Percentiles rank a stretch among this genome's conserved stretches.
Conservation (phyloP, 2,888 invertebrate genomes). For the Lathronympha strigana region DNA sequence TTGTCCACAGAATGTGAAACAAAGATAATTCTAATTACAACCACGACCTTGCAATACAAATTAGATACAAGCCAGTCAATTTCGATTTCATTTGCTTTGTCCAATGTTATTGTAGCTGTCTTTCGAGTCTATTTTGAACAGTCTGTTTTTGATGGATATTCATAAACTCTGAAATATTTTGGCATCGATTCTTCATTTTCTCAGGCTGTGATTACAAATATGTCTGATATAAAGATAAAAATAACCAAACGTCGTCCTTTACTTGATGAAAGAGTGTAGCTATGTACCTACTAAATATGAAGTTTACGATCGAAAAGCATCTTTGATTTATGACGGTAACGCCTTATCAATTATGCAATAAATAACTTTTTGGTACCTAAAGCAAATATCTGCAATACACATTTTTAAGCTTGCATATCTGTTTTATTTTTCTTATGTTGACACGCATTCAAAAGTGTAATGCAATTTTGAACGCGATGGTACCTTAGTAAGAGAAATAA, state of each 20-base stretch:
- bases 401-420: too few relatives aligned
- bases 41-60: constrained; percentile 11
- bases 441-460: too few relatives aligned
- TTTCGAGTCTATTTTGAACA: constrained; percentile 6
- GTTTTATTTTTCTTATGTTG: too few relatives aligned
- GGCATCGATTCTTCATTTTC: constrained; percentile 21
- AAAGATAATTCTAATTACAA: constrained; percentile 34
- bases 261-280: background rate
- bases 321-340: too few relatives aligned
- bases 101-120: constrained; percentile 5
- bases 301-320: too few relatives aligned
- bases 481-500: too few relatives aligned
- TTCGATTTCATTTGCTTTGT: constrained; percentile 2
- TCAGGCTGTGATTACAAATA: constrained; percentile 3
- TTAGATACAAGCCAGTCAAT: constrained; percentile 29
- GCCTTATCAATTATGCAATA: too few relatives aligned
- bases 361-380: too few relatives aligned
- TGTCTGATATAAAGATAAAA: background rate
- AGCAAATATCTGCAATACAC: too few relatives aligned
- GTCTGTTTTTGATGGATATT: constrained; percentile 15
- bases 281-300: background rate
- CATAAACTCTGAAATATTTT: constrained; percentile 23
- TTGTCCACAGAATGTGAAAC: constrained; percentile 36
- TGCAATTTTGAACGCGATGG: too few relatives aligned
- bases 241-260: background rate